These are phyloP conservation scores for Lymantria monacha DNA, from an alignment of 2,888 invertebrate genomes.

Conservation along the genomic window DNA sequence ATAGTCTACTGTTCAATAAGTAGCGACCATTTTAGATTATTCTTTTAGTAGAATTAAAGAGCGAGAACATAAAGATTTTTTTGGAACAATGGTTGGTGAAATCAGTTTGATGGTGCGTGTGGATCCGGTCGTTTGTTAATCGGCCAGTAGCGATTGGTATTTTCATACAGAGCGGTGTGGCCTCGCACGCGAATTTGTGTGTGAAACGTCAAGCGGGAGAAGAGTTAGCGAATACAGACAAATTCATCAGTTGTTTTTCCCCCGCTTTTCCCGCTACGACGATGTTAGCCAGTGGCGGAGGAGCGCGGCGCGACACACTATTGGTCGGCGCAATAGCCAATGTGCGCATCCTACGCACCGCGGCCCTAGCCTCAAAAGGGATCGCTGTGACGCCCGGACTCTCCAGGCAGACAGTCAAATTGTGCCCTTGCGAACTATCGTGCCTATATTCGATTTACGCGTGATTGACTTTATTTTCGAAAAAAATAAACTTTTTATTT, in stretches of 20 bases:
- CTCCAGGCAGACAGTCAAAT: conserved; percentile 65
- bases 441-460: conserved; percentile 51
- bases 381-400: conserved; percentile 50
- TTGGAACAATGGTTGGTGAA: too few relatives aligned
- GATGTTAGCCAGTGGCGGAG: conserved; percentile 53
- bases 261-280: conserved; percentile 62
- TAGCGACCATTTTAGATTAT: too few relatives aligned
- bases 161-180: conserved; percentile 56
- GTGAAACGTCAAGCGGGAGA: conserved; percentile 56
- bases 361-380: conserved; percentile 72
- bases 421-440: conserved; percentile 68
- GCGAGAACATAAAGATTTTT: too few relatives aligned
- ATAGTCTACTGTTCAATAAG: too few relatives aligned
- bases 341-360: conserved; percentile 44
- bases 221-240: conserved; percentile 48
- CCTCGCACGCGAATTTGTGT: conserved; percentile 55
- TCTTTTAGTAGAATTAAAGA: too few relatives aligned
- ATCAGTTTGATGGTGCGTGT: not conserved
- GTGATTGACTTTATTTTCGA: conserved; percentile 39
- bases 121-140: conserved; percentile 17
- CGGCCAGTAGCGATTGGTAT: conserved; percentile 58
- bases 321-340: conserved; percentile 62
- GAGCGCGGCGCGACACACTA: conserved; percentile 43
- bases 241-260: conserved; percentile 66
- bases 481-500: conserved; percentile 14